phyloP scores from a whole-genome alignment of 2,797 vertebrate species.

The Manis pentadactyla region DNA sequence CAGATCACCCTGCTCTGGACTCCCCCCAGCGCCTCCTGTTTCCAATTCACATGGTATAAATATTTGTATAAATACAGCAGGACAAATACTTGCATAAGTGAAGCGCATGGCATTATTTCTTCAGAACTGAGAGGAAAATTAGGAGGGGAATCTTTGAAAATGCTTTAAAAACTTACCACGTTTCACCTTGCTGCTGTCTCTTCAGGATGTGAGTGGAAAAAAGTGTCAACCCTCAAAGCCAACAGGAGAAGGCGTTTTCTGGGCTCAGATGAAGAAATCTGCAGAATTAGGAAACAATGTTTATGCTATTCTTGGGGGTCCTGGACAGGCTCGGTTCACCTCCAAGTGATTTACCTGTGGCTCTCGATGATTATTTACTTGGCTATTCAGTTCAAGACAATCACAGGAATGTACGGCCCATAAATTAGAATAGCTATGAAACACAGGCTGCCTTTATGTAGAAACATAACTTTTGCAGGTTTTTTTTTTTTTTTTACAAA shows the following conservation, averaged over 20 bases:
- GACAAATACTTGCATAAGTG: constrained; percentile 10
- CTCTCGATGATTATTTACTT: constrained; percentile 82
- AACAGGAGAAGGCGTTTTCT: constrained; percentile 80
- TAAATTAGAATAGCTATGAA: constrained; percentile 86
- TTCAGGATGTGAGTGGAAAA: constrained; percentile 28
- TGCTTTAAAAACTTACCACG: constrained; percentile 60
- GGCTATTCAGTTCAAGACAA: constrained; percentile 83
- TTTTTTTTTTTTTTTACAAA: constrained; percentile 73
- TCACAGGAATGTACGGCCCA: constrained; percentile 82
- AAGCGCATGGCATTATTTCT: constrained; percentile 43
- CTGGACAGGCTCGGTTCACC: constrained; percentile 79
- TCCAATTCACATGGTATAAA: constrained; percentile 12
- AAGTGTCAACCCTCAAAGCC: constrained; percentile 54
- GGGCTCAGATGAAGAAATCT: constrained; percentile 77
- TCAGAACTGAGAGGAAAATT: constrained; percentile 67
- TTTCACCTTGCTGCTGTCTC: constrained; percentile 70
- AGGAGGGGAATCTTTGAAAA: constrained; percentile 34
- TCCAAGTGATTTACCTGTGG: constrained; percentile 82
- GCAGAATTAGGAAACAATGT: constrained; percentile 83
- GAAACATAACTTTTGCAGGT: constrained; percentile 83
- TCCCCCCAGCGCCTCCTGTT: accelerated
- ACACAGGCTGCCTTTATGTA: constrained; percentile 83
- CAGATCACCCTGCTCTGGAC: background rate
- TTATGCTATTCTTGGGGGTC: constrained; percentile 80
- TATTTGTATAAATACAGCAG: background rate